Percentiles rank a stretch among this genome's conserved stretches.
Evolutionary conservation across 1,140 invertebrate genomes (phyloP).

Genomic region (Drosophila nebulosa): DNA sequence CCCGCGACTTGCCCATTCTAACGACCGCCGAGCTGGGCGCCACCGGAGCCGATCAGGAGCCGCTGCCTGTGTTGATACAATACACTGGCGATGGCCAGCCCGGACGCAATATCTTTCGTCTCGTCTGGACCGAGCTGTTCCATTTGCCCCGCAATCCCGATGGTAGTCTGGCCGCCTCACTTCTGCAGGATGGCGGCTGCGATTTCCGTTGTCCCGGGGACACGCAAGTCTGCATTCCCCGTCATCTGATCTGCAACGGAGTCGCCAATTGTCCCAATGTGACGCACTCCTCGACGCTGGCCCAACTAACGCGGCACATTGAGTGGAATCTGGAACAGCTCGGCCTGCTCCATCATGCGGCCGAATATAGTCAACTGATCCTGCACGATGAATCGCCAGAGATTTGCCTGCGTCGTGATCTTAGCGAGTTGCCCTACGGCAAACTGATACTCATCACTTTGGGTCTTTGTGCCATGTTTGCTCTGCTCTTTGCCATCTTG

Average conservation of each 20-base stretch:
- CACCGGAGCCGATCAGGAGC: conserved; percentile 84
- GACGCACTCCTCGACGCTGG: conserved; percentile 81
- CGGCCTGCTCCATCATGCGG: conserved; percentile 82
- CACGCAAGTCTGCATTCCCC: conserved; percentile 89
- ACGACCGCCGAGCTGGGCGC: conserved; percentile 87
- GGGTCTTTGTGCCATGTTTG: conserved; percentile 80
- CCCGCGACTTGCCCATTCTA: conserved; percentile 89
- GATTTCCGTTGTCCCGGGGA: conserved; percentile 93
- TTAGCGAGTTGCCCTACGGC: conserved; percentile 80
- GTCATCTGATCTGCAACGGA: conserved; percentile 91
- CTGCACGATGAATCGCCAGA: conserved; percentile 86
- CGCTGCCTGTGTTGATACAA: conserved; percentile 85
- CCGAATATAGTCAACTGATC: conserved; percentile 80
- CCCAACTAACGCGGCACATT: conserved; percentile 81
- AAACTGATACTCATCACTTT: conserved; percentile 83
- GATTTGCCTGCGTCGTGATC: conserved; percentile 82
- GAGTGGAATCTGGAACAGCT: conserved; percentile 83
- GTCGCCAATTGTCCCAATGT: conserved; percentile 89
- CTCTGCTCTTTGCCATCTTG: conserved; percentile 80
- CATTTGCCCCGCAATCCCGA: conserved; percentile 91
- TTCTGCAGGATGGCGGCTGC: conserved; percentile 85
- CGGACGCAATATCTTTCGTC: conserved; percentile 90
- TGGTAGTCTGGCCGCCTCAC: conserved; percentile 88
- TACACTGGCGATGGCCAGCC: conserved; percentile 85
- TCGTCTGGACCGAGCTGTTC: conserved; percentile 94